Evolutionary conservation across 2,113 vertebrate species (phyloP).

Genomic region (Trogon melanurus): DNA sequence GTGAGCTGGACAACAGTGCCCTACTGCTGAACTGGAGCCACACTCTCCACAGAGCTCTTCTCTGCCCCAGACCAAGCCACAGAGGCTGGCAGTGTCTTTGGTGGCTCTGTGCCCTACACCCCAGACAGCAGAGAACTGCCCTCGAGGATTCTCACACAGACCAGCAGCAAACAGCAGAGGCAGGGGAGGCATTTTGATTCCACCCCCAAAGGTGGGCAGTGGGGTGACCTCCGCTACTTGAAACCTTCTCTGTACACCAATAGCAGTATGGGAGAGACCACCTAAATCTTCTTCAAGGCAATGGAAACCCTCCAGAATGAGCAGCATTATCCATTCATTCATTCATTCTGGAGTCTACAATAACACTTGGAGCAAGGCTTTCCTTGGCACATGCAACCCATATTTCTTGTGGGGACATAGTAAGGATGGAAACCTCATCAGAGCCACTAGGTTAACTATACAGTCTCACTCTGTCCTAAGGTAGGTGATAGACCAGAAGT

Average conservation of each 20-base stretch:
- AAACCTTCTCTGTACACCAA: not conserved
- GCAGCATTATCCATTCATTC: not conserved
- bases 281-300: not conserved
- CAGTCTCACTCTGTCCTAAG: not conserved
- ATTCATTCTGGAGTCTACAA: not conserved
- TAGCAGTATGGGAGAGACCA: not conserved
- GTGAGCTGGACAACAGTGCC: not conserved
- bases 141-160: not conserved
- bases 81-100: not conserved
- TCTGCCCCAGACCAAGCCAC: not conserved
- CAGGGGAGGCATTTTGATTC: not conserved
- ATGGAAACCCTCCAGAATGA: not conserved
- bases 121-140: not conserved
- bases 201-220: not conserved
- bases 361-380: not conserved
- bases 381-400: not conserved
- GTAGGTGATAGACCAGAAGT: not conserved
- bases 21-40: not conserved
- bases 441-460: not conserved
- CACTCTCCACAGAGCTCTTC: not conserved
- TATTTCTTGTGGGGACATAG: not conserved
- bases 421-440: not conserved
- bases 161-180: not conserved
- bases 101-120: not conserved
- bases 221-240: not conserved